Percentiles rank a stretch among this genome's conserved stretches.
Evolutionary conservation across 2,888 invertebrate species (phyloP).

Genomic region (Alloplasta piceator): DNA sequence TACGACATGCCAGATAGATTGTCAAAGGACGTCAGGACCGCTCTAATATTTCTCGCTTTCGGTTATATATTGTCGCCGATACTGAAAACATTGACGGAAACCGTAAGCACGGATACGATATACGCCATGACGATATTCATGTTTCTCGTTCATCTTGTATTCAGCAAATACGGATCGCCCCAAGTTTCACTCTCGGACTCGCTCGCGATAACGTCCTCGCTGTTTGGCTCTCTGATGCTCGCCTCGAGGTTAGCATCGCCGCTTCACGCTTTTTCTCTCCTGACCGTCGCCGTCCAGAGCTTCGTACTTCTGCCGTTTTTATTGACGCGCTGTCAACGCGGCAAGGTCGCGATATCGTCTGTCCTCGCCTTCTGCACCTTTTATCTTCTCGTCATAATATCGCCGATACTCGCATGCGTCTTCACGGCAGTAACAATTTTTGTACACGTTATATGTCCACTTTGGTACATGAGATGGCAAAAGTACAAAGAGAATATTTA

Average conservation of each 20-base stretch:
- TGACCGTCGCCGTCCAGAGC: slow-evolving; percentile 94
- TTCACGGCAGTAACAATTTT: slow-evolving; percentile 87
- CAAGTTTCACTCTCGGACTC: slow-evolving; percentile 96
- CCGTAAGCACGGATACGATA: slow-evolving; percentile 98
- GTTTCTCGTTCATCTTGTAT: slow-evolving; percentile 94
- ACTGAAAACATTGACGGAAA: slow-evolving; percentile 96
- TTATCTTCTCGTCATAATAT: slow-evolving; percentile 85
- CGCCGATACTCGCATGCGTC: slow-evolving; percentile 85
- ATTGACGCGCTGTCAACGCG: slow-evolving; percentile 86
- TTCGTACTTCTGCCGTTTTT: slow-evolving; percentile 96
- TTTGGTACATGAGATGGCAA: slow-evolving; percentile 90
- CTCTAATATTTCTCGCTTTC: slow-evolving; percentile 92
- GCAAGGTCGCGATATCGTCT: slow-evolving; percentile 85
- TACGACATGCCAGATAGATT: slow-evolving; percentile 70
- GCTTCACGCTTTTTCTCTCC: slow-evolving; percentile 93
- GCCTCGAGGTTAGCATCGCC: slow-evolving; percentile 95
- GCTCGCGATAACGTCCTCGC: slow-evolving; percentile 96
- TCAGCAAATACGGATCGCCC: slow-evolving; percentile 95
- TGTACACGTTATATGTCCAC: slow-evolving; percentile 90
- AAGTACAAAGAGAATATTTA: slow-evolving; percentile 95
- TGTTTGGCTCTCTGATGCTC: slow-evolving; percentile 97
- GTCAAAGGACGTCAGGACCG: slow-evolving; percentile 89
- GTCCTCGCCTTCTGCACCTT: slow-evolving; percentile 84
- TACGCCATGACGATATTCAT: slow-evolving; percentile 96
- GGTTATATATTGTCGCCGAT: slow-evolving; percentile 96